A percentile compares a stretch with the other conserved stretches of the same genome.
These are phyloP conservation scores for Drosophila nasuta DNA, from an alignment of 1,140 invertebrate species.

Conservation along the genomic window DNA sequence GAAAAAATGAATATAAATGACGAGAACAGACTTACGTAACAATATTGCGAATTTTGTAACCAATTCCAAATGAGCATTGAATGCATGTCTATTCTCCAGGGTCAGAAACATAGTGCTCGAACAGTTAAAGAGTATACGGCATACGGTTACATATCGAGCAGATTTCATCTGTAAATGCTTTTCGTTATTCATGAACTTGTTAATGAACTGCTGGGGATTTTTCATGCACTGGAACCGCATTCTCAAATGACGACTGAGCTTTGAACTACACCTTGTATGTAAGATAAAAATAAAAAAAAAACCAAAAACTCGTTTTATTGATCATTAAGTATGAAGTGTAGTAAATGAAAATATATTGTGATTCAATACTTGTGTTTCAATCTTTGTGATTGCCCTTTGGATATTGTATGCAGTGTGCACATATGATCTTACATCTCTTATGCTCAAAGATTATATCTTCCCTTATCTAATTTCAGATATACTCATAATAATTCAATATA, in stretches of 20 bases:
- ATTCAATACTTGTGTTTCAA: conserved; percentile 18
- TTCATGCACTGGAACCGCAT: neutral
- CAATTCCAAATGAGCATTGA: conserved; percentile 37
- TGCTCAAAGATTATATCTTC: no score
- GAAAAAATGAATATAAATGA: no score
- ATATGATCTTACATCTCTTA: neutral
- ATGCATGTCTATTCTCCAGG: conserved; percentile 41
- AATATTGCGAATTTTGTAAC: no score
- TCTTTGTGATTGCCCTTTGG: conserved; percentile 12
- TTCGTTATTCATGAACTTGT: conserved; percentile 12
- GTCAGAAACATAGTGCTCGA: no score
- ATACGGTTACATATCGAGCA: no score
- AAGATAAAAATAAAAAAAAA: conserved; percentile 8
- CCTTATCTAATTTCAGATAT: no score
- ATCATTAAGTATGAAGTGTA: neutral
- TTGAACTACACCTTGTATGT: conserved; percentile 55
- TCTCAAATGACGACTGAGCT: conserved; percentile 31
- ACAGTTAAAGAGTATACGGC: no score
- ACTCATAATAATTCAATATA: conserved; percentile 63
- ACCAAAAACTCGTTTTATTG: conserved; percentile 22
- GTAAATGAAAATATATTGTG: neutral
- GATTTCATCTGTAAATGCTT: neutral
- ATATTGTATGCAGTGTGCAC: conserved; percentile 44
- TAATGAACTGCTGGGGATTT: conserved; percentile 30
- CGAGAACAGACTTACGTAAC: no score